Conservation (phyloP, 1,140 invertebrate genomes). For the Apis cerana region DNA sequence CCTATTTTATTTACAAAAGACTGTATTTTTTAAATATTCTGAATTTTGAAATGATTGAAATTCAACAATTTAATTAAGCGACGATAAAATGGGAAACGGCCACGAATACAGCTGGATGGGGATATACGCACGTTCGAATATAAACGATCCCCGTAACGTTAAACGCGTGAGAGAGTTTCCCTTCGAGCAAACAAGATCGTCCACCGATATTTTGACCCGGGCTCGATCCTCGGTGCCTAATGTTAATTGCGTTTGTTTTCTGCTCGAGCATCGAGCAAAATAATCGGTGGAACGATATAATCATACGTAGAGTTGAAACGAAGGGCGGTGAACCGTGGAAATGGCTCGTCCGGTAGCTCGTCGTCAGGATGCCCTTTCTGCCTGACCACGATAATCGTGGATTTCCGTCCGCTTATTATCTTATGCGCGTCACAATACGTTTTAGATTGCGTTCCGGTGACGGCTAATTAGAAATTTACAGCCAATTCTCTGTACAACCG, state of each 20-base stretch:
- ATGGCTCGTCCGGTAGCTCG: constrained; percentile 76
- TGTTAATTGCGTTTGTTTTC: constrained; percentile 54
- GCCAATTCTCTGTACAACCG: not conserved
- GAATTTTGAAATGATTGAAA: no score
- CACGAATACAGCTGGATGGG: no score
- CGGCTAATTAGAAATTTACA: constrained; percentile 58
- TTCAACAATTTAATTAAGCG: no score
- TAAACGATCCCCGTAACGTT: constrained; percentile 27
- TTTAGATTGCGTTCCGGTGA: constrained; percentile 59
- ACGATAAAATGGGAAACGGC: no score
- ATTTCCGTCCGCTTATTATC: constrained; percentile 77
- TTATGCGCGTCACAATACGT: constrained; percentile 69
- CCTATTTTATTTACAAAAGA: no score
- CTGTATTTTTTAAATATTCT: no score
- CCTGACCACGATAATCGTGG: constrained; percentile 78
- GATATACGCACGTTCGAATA: no score
- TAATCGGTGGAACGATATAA: constrained; percentile 67
- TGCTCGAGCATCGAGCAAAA: constrained; percentile 45
- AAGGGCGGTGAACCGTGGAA: constrained; percentile 78
- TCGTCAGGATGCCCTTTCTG: constrained; percentile 74
- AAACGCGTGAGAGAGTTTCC: constrained; percentile 52
- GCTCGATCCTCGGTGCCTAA: constrained; percentile 12
- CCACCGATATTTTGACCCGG: not conserved
- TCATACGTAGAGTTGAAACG: constrained; percentile 68
- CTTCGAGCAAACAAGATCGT: constrained; percentile 41